A percentile compares a stretch with the other conserved stretches of the same genome.
These are phyloP conservation scores for Actias luna DNA, from an alignment of 2,888 invertebrate genomes.

Conservation along the genomic window DNA sequence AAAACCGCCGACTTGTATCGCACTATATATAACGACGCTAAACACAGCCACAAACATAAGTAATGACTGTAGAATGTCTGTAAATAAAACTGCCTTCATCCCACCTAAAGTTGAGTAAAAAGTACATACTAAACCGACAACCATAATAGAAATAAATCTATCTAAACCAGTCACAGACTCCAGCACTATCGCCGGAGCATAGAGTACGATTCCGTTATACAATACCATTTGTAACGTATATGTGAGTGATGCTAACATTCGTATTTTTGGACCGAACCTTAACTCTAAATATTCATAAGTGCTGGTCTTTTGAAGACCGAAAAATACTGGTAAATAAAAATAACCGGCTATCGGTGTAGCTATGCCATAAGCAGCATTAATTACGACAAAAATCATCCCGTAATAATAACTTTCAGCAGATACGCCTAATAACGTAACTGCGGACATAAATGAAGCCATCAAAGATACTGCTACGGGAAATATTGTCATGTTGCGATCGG, in stretches of 20 bases:
- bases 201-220: slow-evolving; percentile 95
- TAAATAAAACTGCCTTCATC: slow-evolving; percentile 94
- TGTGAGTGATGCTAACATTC: slow-evolving; percentile 90
- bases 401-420: slow-evolving; percentile 93
- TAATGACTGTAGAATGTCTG: slow-evolving; percentile 91
- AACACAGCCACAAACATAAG: slow-evolving; percentile 93
- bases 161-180: slow-evolving; percentile 92
- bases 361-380: slow-evolving; percentile 88
- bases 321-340: slow-evolving; percentile 92
- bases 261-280: slow-evolving; percentile 89
- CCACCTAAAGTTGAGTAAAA: slow-evolving; percentile 94
- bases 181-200: slow-evolving; percentile 95
- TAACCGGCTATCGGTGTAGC: slow-evolving; percentile 90
- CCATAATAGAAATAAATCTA: slow-evolving; percentile 86
- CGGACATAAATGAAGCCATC: slow-evolving; percentile 97
- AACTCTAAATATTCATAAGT: slow-evolving; percentile 96
- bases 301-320: slow-evolving; percentile 89
- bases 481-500: slow-evolving; percentile 90
- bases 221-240: slow-evolving; percentile 95
- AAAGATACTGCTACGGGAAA: slow-evolving; percentile 92
- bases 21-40: slow-evolving; percentile 88
- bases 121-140: slow-evolving; percentile 89
- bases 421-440: slow-evolving; percentile 93
- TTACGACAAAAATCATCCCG: slow-evolving; percentile 90
- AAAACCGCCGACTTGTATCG: slow-evolving; percentile 86